Evolutionary conservation across 2,888 invertebrate species (phyloP), one percentile per base, ranked within the genome.

Genomic region (Hemicrepidius hirtus): DNA sequence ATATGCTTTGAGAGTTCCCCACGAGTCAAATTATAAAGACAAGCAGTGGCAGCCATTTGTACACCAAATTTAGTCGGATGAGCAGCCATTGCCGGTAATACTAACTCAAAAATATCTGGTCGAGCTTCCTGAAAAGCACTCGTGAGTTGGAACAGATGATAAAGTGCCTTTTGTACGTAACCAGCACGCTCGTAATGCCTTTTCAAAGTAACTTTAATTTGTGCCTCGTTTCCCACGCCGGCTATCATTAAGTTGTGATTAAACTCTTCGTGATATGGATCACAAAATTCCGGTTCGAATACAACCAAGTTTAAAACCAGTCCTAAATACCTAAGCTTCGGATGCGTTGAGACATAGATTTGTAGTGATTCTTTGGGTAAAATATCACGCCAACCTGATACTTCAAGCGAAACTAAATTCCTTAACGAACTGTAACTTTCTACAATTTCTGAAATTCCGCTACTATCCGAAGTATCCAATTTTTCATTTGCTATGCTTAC

Each of bases 11-110:
- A 90, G 7, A 92, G 83, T 77, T 91, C 91, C 18, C 90, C 91
- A 79, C 91, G 90, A 0, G 92, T 92, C 63, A 94, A 87, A 85
- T 93, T 93, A 82, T 93, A 93, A 18, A 94, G 87, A 82, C 93
- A 93, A 16, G 93, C 93, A 2, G 93, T 93, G 12, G 92, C 92
- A 12, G 93, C 92, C 90, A 93, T 91, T 85, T 93, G 93, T 18
- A 93, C 91, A 13, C 91, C 90, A 76, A 92, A 89, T 76, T 88
- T 87, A 53, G 86, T 85, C 4, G 88, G 86, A 83, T 91, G 89
- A 12, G 81, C 80, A 13, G 80, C 83, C 86, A 85, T 86, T 37
- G 88, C 88, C 5, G 87, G 87, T 67, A 89, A 80, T 5, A 89
- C 87, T 65, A 92, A 88, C 82, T 91, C 88, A 65, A 93, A 91